Evolutionary conservation across 2,888 invertebrate species (phyloP), one percentile per base, ranked within the genome.

Genomic region (Augochlorella aurata): DNA sequence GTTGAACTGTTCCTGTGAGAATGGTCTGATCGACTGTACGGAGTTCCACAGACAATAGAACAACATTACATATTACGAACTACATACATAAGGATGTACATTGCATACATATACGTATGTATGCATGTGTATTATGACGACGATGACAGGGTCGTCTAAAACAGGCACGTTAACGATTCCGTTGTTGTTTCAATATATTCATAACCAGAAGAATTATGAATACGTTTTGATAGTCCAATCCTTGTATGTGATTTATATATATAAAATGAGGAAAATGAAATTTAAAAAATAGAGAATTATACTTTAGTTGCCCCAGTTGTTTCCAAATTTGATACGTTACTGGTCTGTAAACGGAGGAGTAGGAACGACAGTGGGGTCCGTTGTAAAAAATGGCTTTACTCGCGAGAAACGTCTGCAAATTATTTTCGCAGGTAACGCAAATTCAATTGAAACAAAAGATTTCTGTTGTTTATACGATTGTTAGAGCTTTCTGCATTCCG

Each of bases 331-430:
- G 29, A 66, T 76, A 85, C 80, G 54, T 7, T 47, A 78, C 83
- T 83, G 85, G 18, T 38, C 12, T 54, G 50, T 58, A 47, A 85
- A 67, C 61, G 70, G 18, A 38, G 38, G 68, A 85, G 68, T 72
- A 74, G 67, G 77, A 80, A 72, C 74, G 71, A 21, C 49, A 79
- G 58, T 82, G 69, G 29, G 70, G 74, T 87, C 70, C 81, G 79
- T 85, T 77, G 86, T 87, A 74, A 82, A 92, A 72, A 90, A 93
- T 93, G 93, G 92, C 93, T 89, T 87, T 93, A 72, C 86, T 93
- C 69, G 89, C 89, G 73, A 91, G 91, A 82, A 93, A 91, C 82
- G 84, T 92, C 83, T 92, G 89, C 87, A 92, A 90, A 81, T 87
- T 89, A 74, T 80, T 92, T 67, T 87, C 91, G 24, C 93, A 92